These are phyloP conservation scores for Henricia sp. DNA, from an alignment of 53 echinoderm and acorn worm species.

Conservation along the genomic window DNA sequence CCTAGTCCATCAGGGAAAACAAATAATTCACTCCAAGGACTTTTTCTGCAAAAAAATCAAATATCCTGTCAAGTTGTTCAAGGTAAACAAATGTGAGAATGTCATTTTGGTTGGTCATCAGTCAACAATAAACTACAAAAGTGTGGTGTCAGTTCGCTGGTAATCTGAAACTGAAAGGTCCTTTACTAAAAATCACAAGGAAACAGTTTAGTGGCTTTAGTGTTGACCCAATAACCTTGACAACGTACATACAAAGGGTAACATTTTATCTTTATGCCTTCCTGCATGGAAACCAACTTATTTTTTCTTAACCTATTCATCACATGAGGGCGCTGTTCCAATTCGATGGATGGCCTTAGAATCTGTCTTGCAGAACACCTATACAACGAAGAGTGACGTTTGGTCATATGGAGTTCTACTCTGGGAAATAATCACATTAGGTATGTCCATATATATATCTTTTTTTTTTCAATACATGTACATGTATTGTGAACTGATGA, in stretches of 20 bases:
- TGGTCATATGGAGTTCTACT: conserved; percentile 22
- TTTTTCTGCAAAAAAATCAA: too few relatives aligned
- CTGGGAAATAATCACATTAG: conserved; percentile 20
- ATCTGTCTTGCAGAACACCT: conserved; percentile 1
- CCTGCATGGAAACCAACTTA: neutral
- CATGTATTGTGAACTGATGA: too few relatives aligned
- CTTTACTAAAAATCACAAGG: neutral
- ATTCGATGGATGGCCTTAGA: conserved; percentile 44
- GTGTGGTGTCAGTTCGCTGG: neutral
- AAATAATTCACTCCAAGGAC: too few relatives aligned
- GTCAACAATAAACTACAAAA: neutral
- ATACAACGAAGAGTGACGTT: conserved; percentile 31
- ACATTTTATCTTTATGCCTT: neutral
- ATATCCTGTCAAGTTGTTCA: too few relatives aligned
- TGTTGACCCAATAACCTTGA: too few relatives aligned
- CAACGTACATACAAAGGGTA: neutral
- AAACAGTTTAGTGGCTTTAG: too few relatives aligned
- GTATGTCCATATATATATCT: neutral
- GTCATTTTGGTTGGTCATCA: neutral
- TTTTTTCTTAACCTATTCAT: neutral
- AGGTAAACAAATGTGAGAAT: too few relatives aligned
- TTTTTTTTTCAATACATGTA: too few relatives aligned
- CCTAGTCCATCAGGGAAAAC: too few relatives aligned
- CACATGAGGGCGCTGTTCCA: conserved; percentile 27
- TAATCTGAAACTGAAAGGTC: neutral